phyloP scores from a whole-genome alignment of 2,113 vertebrate species.

The Phylloscopus whistleri region DNA sequence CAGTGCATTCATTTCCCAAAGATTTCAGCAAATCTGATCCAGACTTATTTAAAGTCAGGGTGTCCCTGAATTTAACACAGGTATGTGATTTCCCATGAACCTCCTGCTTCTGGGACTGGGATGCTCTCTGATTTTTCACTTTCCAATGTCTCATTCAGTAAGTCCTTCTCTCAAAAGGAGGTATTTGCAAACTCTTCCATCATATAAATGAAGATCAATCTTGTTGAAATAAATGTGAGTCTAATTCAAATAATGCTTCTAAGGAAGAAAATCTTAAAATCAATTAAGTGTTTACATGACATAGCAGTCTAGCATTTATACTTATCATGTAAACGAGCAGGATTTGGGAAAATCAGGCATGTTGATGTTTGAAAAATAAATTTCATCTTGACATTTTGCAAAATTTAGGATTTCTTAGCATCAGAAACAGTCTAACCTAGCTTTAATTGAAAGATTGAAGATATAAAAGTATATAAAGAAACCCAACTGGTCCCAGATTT shows the following conservation, averaged over 20 bases:
- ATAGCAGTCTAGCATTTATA: neutral
- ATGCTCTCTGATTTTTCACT: neutral
- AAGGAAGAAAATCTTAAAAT: neutral
- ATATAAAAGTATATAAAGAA: neutral
- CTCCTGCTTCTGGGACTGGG: neutral
- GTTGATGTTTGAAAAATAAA: neutral
- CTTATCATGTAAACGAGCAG: neutral
- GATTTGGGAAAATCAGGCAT: neutral
- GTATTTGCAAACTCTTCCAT: neutral
- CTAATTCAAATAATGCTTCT: neutral
- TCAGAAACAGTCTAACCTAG: neutral
- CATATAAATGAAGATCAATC: neutral
- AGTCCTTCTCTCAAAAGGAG: neutral
- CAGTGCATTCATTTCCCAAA: neutral
- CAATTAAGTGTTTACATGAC: neutral
- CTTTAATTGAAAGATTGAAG: neutral
- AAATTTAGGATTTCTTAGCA: neutral
- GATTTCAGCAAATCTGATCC: neutral
- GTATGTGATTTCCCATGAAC: neutral
- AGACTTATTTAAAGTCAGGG: neutral
- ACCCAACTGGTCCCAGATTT: neutral
- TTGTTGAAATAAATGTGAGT: neutral
- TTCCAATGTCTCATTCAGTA: neutral
- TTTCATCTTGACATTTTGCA: neutral
- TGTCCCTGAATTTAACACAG: neutral